phyloP scores from a whole-genome alignment of 2,113 vertebrate genomes.

The Otolemur garnettii region DNA sequence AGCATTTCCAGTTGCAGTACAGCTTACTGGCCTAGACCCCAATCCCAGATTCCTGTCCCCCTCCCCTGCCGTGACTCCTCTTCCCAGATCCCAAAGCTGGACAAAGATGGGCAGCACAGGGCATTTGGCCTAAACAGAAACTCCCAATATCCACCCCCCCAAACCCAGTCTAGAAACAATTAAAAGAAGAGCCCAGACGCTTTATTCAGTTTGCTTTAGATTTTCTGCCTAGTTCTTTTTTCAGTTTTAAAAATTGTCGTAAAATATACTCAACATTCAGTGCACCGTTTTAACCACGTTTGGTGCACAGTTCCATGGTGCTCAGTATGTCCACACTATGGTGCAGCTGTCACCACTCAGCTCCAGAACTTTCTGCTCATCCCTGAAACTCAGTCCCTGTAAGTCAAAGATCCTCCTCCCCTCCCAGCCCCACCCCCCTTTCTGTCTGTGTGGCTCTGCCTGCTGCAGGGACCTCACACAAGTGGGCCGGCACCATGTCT shows the following conservation, averaged over 20 bases:
- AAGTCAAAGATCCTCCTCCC: no score
- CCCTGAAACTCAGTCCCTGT: not conserved
- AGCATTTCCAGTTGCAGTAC: accelerated
- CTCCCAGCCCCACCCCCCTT: accelerated
- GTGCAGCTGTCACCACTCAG: accelerated
- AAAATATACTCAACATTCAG: not conserved
- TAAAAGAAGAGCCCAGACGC: accelerated
- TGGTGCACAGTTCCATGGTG: accelerated
- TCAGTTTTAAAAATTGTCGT: not conserved
- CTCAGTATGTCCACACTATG: accelerated
- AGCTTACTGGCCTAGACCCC: not conserved
- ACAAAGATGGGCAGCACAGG: accelerated
- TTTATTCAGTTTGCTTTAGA: not conserved
- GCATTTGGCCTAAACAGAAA: not conserved
- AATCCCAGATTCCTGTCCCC: not conserved
- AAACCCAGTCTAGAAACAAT: not conserved
- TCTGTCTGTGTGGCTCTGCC: not conserved
- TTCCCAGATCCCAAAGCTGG: not conserved
- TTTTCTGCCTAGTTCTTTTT: not conserved
- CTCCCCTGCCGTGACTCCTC: accelerated
- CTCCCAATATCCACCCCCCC: accelerated
- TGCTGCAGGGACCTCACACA: accelerated
- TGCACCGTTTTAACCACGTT: not conserved
- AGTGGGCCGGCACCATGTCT: not conserved
- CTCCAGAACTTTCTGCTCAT: not conserved